Conservation (phyloP, 2,888 invertebrate genomes). For the Eristalis tenax region DNA sequence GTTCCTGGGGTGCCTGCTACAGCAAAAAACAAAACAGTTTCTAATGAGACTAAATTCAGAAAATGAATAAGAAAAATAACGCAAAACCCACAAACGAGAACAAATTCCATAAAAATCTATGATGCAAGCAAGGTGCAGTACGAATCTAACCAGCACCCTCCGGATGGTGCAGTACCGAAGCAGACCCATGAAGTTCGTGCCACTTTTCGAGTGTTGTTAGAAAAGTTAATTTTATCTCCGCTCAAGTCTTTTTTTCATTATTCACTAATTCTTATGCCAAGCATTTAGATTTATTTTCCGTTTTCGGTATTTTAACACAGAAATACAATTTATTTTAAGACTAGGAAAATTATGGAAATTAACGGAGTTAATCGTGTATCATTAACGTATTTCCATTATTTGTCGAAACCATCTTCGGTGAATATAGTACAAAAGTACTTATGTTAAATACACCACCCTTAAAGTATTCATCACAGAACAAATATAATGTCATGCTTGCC, state of each 20-base stretch:
- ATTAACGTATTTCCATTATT: no score
- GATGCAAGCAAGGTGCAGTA: background rate
- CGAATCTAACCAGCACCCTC: background rate
- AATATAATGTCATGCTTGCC: background rate
- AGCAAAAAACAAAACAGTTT: background rate
- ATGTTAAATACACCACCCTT: no score
- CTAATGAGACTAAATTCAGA: constrained; percentile 11
- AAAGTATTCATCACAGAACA: no score
- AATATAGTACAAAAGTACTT: no score
- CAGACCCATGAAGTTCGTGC: background rate
- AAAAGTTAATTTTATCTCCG: background rate
- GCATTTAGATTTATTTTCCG: background rate
- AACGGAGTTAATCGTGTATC: background rate
- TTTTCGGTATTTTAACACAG: background rate
- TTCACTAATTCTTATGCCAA: background rate
- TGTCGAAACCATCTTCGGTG: no score
- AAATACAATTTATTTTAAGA: background rate
- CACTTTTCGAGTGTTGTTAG: background rate
- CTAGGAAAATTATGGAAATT: background rate
- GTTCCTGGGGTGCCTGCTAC: background rate
- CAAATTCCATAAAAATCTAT: constrained; percentile 14
- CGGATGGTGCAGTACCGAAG: background rate
- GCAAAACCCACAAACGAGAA: constrained; percentile 11
- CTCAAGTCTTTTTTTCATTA: background rate
- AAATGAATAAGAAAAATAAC: constrained; percentile 1